A percentile compares a stretch with the other conserved stretches of the same genome.
Evolutionary conservation across 2,797 vertebrate genomes (phyloP).

Genomic region (Hyperoplus immaculatus): DNA sequence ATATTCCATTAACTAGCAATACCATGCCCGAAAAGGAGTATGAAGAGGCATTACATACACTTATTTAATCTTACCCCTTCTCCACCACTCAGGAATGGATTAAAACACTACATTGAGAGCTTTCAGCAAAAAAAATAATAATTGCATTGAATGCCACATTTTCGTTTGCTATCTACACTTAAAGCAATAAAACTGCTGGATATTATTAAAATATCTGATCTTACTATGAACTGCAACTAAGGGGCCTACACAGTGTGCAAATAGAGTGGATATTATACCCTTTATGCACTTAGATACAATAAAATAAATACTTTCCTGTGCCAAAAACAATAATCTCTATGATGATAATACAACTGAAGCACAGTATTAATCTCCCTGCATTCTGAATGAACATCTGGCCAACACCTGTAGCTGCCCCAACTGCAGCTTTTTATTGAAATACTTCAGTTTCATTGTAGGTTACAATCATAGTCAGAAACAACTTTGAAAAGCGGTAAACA

Average conservation of each 20-base stretch:
- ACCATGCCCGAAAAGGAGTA: no score
- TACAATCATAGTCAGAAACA: constrained; percentile 11
- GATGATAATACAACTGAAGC: constrained; percentile 2
- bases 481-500: constrained; percentile 24
- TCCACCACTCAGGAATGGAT: no score
- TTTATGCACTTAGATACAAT: neutral
- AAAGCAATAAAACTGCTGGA: constrained; percentile 1
- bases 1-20: no score
- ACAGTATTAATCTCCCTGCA: neutral
- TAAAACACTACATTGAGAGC: constrained; percentile 45
- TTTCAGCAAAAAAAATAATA: constrained; percentile 43
- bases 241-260: neutral
- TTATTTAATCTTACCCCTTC: no score
- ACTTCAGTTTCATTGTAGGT: constrained; percentile 19
- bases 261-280: neutral
- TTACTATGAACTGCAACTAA: neutral
- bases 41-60: no score
- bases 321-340: constrained; percentile 20
- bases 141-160: constrained; percentile 29
- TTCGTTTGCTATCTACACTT: constrained; percentile 2
- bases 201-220: constrained; percentile 12
- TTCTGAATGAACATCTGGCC: constrained; percentile 52
- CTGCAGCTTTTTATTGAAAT: constrained; percentile 22
- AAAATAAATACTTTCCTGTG: constrained; percentile 1
- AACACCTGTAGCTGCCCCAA: constrained; percentile 35